These are phyloP conservation scores for Malurus alboscapulatus DNA, from an alignment of 2,113 vertebrate species.

Conservation along the genomic window DNA sequence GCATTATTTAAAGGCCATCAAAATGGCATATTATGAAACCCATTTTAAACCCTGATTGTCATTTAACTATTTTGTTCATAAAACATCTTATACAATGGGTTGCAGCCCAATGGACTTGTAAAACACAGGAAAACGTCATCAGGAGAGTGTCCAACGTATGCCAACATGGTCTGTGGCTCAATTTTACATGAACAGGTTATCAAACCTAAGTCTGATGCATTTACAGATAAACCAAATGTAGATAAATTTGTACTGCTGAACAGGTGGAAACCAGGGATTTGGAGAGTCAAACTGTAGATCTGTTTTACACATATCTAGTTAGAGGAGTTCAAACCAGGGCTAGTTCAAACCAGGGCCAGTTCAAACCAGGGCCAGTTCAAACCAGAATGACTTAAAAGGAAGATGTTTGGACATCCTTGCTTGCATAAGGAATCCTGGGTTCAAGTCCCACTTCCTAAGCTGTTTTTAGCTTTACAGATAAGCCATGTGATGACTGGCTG, in stretches of 20 bases:
- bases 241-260: not conserved
- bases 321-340: not conserved
- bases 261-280: not conserved
- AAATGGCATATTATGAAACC: not conserved
- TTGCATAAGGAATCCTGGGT: not conserved
- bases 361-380: not conserved
- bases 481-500: not conserved
- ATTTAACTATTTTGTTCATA: not conserved
- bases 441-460: not conserved
- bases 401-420: not conserved
- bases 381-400: not conserved
- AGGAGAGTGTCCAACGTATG: not conserved
- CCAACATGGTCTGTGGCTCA: not conserved
- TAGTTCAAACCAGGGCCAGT: not conserved
- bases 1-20: not conserved
- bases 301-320: not conserved
- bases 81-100: not conserved
- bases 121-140: not conserved
- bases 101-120: not conserved
- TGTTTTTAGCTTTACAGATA: not conserved
- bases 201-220: not conserved
- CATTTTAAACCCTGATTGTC: not conserved
- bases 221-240: not conserved
- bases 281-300: not conserved
- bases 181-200: not conserved